Evolutionary conservation across 1,140 invertebrate species (phyloP).

Genomic region (Antheraea mylitta): DNA sequence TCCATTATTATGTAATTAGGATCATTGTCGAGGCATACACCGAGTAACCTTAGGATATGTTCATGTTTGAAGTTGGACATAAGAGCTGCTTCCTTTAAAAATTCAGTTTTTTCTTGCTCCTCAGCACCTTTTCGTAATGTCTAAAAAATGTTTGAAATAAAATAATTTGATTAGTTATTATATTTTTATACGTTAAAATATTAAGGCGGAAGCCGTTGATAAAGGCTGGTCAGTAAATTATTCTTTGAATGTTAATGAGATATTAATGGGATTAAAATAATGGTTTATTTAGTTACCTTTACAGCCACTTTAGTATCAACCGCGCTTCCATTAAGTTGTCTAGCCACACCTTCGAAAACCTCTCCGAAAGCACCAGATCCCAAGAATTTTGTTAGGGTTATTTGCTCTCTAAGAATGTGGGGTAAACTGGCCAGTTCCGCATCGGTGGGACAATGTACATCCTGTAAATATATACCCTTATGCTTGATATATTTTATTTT

Average conservation of each 20-base stretch:
- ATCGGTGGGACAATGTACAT: constrained; percentile 53
- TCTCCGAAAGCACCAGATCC: constrained; percentile 98
- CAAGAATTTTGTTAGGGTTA: constrained; percentile 92
- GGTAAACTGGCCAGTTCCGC: constrained; percentile 85
- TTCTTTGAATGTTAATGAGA: not conserved
- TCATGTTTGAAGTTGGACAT: constrained; percentile 99
- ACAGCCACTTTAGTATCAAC: constrained; percentile 87
- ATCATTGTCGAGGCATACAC: constrained; percentile 96
- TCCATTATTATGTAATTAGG: constrained; percentile 97
- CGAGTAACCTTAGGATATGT: constrained; percentile 94
- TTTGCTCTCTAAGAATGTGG: constrained; percentile 88
- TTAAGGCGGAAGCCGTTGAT: too few relatives aligned
- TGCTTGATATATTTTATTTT: too few relatives aligned
- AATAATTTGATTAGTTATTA: not conserved
- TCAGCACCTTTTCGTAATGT: constrained; percentile 96
- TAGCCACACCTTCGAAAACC: constrained; percentile 94
- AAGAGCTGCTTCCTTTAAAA: constrained; percentile 96
- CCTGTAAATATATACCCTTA: constrained; percentile 27
- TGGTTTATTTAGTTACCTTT: constrained; percentile 81
- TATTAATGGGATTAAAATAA: not conserved
- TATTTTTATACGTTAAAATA: too few relatives aligned
- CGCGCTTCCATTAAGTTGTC: constrained; percentile 80
- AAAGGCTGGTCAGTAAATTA: too few relatives aligned
- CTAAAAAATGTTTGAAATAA: constrained; percentile 77
- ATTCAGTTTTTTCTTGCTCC: constrained; percentile 94